phyloP scores from a whole-genome alignment of 2,113 vertebrate genomes.

The Globicephala melas region DNA sequence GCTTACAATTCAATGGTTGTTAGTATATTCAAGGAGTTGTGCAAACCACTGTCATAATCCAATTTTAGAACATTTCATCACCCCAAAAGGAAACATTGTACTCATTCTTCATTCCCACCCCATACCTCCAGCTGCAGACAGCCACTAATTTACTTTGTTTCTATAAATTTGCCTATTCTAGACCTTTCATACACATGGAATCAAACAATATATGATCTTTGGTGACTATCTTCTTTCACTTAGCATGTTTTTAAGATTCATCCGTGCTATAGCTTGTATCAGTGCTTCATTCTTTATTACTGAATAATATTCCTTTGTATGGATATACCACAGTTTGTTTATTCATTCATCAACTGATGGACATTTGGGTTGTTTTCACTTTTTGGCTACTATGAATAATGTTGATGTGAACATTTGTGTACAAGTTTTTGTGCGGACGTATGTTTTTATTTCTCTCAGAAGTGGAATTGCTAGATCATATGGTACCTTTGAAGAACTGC shows the following conservation, averaged over 20 bases:
- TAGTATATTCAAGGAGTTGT: neutral
- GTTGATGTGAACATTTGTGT: too few species aligned
- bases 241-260: neutral
- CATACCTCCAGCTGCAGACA: neutral
- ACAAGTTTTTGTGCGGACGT: too few species aligned
- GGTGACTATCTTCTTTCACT: neutral
- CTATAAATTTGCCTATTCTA: neutral
- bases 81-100: neutral
- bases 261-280: neutral
- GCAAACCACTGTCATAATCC: neutral
- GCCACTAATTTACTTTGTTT: neutral
- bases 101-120: neutral
- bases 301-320: neutral
- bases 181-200: neutral
- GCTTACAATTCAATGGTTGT: neutral
- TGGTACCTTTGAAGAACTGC: slow-evolving; percentile 5
- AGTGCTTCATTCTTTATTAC: neutral
- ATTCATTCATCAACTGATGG: neutral
- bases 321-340: neutral
- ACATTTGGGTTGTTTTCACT: too few species aligned
- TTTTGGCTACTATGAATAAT: too few species aligned
- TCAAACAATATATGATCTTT: neutral
- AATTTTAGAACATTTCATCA: slow-evolving; percentile 8
- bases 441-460: neutral
- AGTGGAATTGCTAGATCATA: neutral